Percentiles rank a stretch among this genome's conserved stretches.
phyloP scores from a whole-genome alignment of 1,140 invertebrate species.

The Lerema accius region DNA sequence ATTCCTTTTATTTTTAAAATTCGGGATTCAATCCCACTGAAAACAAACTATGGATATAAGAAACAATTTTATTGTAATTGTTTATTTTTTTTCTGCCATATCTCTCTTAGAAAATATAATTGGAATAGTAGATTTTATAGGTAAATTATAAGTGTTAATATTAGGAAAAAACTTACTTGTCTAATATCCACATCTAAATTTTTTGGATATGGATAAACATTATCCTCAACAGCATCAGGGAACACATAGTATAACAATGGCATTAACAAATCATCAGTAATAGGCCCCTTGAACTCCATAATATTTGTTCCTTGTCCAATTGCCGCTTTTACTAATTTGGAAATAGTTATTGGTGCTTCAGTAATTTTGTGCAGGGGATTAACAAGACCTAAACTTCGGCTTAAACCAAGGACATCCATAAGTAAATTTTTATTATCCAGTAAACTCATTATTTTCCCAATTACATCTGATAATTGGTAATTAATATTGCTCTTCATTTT shows the following conservation, averaged over 20 bases:
- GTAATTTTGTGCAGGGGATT: constrained; percentile 77
- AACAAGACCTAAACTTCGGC: constrained; percentile 68
- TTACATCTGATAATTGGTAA: constrained; percentile 87
- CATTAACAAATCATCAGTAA: constrained; percentile 89
- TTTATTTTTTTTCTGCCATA: no score
- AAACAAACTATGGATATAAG: no score
- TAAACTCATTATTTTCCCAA: constrained; percentile 75
- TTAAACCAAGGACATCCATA: constrained; percentile 72
- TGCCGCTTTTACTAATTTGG: constrained; percentile 75
- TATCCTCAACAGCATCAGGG: constrained; percentile 91
- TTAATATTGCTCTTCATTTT: constrained; percentile 84
- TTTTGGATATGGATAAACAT: constrained; percentile 66
- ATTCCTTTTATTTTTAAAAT: no score
- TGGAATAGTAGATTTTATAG: no score
- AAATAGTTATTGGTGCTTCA: constrained; percentile 78
- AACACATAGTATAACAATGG: constrained; percentile 94
- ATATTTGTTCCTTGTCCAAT: constrained; percentile 62
- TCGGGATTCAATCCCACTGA: no score
- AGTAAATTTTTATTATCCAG: constrained; percentile 66
- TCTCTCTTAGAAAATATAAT: no score
- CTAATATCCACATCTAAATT: constrained; percentile 69
- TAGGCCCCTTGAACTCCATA: constrained; percentile 85
- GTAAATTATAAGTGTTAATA: not conserved
- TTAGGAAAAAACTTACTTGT: constrained; percentile 49
- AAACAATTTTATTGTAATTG: no score